Conservation (phyloP, 1,140 invertebrate genomes). For the Leucophenga varia region DNA sequence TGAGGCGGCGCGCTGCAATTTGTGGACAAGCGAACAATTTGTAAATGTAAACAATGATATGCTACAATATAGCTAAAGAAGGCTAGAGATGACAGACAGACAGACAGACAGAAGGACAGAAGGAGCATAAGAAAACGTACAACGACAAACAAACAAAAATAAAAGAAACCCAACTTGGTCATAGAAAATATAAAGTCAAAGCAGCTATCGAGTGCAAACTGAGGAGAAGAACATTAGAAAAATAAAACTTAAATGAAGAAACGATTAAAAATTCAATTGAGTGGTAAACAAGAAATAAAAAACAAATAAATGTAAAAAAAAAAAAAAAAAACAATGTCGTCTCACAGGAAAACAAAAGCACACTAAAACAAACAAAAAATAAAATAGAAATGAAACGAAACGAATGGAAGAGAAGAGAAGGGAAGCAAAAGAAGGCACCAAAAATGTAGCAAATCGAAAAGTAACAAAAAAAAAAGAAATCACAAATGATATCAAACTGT, state of each 20-base stretch:
- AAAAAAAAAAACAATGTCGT: constrained; percentile 4
- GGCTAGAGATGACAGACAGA: not conserved
- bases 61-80: too few relatives aligned
- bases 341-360: too few relatives aligned
- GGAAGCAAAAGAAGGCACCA: too few relatives aligned
- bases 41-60: constrained; percentile 54
- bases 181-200: constrained; percentile 1
- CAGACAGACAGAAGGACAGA: constrained; percentile 6
- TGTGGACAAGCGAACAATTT: constrained; percentile 52
- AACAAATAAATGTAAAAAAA: not conserved
- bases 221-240: constrained; percentile 36
- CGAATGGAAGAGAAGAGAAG: too few relatives aligned
- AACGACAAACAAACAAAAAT: too few relatives aligned
- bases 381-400: too few relatives aligned
- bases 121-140: not conserved
- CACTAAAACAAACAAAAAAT: too few relatives aligned
- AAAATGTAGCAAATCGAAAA: too few relatives aligned
- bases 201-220: too few relatives aligned
- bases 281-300: constrained; percentile 19
- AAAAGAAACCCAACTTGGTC: too few relatives aligned
- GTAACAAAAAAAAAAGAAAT: too few relatives aligned
- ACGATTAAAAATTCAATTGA: constrained; percentile 47
- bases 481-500: too few relatives aligned
- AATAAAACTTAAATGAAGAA: constrained; percentile 30
- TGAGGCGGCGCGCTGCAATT: constrained; percentile 34